phyloP scores from a whole-genome alignment of 2,888 invertebrate species.

The Ectemnius continuus region DNA sequence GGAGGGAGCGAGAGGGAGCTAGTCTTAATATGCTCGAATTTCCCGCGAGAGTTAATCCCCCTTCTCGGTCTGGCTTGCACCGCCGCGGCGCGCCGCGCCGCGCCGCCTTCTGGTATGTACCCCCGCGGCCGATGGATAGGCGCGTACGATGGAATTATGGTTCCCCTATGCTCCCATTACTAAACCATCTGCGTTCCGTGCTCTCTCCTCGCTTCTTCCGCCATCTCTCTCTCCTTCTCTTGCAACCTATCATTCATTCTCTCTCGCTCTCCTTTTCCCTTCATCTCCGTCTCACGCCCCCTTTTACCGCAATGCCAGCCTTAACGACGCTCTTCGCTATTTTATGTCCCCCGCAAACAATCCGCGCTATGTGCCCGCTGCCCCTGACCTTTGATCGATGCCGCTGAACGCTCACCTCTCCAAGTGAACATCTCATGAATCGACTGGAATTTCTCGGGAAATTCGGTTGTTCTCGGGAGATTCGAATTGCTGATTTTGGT shows the following conservation, averaged over 20 bases:
- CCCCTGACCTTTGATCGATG: constrained; percentile 39
- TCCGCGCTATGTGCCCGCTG: constrained; percentile 35
- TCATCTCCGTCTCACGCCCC: constrained; percentile 30
- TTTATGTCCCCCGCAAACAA: constrained; percentile 56
- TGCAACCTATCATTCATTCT: constrained; percentile 19
- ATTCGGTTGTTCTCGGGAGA: too few relatives aligned
- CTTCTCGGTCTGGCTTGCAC: neutral
- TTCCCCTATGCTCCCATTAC: constrained; percentile 71
- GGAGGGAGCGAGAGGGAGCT: constrained; percentile 32
- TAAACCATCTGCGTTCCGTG: constrained; percentile 57
- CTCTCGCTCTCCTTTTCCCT: neutral
- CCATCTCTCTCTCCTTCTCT: constrained; percentile 21
- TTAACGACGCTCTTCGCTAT: constrained; percentile 40
- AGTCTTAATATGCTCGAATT: constrained; percentile 67
- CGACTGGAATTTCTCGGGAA: too few relatives aligned
- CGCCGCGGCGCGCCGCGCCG: too few relatives aligned
- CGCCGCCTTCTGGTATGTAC: constrained; percentile 18
- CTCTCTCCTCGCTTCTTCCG: constrained; percentile 25
- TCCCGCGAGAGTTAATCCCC: constrained; percentile 62
- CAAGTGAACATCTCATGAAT: too few relatives aligned
- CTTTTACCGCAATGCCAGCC: constrained; percentile 2
- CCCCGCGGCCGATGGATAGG: constrained; percentile 58
- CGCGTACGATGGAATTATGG: constrained; percentile 71
- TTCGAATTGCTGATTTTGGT: too few relatives aligned
- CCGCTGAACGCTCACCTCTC: neutral